Percentiles rank a stretch among this genome's conserved stretches.
These are phyloP conservation scores for Drosophila tristis DNA, from an alignment of 1,140 invertebrate genomes.

Conservation along the genomic window DNA sequence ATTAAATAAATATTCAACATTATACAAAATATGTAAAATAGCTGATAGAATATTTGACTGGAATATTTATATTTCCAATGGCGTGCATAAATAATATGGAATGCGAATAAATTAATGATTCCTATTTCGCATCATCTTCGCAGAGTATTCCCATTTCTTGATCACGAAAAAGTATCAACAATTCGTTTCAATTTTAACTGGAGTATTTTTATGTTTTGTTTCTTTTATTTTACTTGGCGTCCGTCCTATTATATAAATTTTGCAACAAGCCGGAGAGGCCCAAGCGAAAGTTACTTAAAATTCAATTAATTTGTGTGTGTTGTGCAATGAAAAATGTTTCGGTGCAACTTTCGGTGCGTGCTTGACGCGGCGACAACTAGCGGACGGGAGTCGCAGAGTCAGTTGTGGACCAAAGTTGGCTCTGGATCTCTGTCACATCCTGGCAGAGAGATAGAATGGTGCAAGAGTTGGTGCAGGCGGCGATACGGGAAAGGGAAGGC, in stretches of 20 bases:
- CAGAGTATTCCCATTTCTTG: too few relatives aligned
- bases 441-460: background rate
- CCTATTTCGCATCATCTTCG: too few relatives aligned
- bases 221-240: slow-evolving; percentile 18
- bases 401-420: slow-evolving; percentile 20
- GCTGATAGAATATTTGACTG: too few relatives aligned
- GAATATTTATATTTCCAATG: too few relatives aligned
- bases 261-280: slow-evolving; percentile 52
- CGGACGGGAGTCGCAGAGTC: background rate
- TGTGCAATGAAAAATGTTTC: slow-evolving; percentile 64
- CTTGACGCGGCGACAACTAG: slow-evolving; percentile 36
- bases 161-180: background rate
- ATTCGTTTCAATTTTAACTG: background rate
- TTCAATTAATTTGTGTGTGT: slow-evolving; percentile 78
- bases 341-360: slow-evolving; percentile 67
- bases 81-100: too few relatives aligned
- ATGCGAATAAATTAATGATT: too few relatives aligned
- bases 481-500: background rate
- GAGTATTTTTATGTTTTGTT: slow-evolving; percentile 20
- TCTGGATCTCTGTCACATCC: slow-evolving; percentile 34
- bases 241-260: slow-evolving; percentile 64
- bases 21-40: too few relatives aligned
- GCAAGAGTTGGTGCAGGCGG: background rate
- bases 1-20: too few relatives aligned
- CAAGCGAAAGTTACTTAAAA: slow-evolving; percentile 72